Evolutionary conservation across 2,113 vertebrate genomes (phyloP), one percentile per base, ranked within the genome.

Genomic region (Pangasianodon hypophthalmus): DNA sequence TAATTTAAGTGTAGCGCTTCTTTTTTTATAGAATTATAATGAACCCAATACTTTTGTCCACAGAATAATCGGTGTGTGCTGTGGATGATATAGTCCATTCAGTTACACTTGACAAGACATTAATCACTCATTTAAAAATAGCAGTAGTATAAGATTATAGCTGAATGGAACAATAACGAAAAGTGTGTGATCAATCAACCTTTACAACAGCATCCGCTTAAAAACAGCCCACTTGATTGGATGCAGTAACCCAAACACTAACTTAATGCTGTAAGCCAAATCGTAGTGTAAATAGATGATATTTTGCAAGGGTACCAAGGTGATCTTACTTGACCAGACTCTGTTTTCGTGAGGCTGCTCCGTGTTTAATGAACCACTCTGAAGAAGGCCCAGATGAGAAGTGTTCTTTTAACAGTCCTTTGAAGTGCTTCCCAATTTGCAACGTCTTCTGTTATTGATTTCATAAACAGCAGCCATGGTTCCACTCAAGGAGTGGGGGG

Each of bases 351-450:
- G 18, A 62, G 91, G 44, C 64, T 81, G 62, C 56, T 91, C 60
- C 83, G 56, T 90, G 86, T 82, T 85, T 91, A 90, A 91, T 90
- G 69, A 88, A 60, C 60, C 50, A 24, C 60, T 89, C 58, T 81
- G 52, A 84, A 77, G 60, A 52, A 91, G 88, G 58, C 84, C 48
- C 69, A 89, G 86, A 77, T 87, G 64, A 87, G 90, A 37, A 79
- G 56, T 19, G 85, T 52, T 58, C 84, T 85, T 73, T 60, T 46
- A 80, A 4, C 29, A 3, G 52, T n/a, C 29, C 86, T 91, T 91
- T 91, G 88, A 90, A 91, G 88, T 90, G 81, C 77, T 86, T 85
- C 83, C 91, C 86, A 86, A 86, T 90, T 86, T 69, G 71, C 75
- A 77, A 73, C 21, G n/a, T 86, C 71, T 69, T 69, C 16, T 60